Conservation (phyloP, 2,888 invertebrate genomes). For the Tenthredo amoena region DNA sequence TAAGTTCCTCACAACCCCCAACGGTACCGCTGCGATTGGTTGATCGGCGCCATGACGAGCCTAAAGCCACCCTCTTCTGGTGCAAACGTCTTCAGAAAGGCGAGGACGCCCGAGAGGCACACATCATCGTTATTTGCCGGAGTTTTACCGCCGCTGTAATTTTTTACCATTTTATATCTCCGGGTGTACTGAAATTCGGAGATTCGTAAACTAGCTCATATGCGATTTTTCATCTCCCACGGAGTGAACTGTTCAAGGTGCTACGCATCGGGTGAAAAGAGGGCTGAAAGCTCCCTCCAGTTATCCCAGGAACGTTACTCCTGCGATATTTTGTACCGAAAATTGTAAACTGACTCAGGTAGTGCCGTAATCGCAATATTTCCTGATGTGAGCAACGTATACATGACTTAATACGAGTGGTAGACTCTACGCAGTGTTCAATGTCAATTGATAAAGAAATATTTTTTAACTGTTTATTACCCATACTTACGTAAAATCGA, state of each 20-base stretch:
- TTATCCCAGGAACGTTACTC: not conserved
- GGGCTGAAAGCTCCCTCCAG: not conserved
- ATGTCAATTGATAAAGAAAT: not conserved
- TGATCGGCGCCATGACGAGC: slow-evolving; percentile 68
- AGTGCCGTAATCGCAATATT: not conserved
- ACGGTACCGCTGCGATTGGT: slow-evolving; percentile 71
- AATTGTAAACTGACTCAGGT: not conserved
- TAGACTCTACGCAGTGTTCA: too few relatives aligned
- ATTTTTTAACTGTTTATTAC: not conserved
- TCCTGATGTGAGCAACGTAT: too few relatives aligned
- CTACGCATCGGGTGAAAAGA: not conserved
- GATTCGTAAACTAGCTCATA: not conserved
- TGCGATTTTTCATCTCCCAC: not conserved
- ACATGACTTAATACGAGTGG: not conserved
- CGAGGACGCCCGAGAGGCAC: slow-evolving; percentile 69
- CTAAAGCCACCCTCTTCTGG: slow-evolving; percentile 68
- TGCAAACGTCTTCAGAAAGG: slow-evolving; percentile 69
- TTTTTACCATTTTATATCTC: not conserved
- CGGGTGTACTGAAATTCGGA: not conserved
- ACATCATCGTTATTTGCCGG: slow-evolving; percentile 53
- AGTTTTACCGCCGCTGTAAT: not conserved
- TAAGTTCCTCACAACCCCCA: slow-evolving; percentile 60
- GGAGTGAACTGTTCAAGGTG: not conserved
- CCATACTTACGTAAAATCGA: not conserved
- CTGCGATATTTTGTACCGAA: not conserved